These are phyloP conservation scores for Poeciliopsis turrubarensis DNA, from an alignment of 2,113 vertebrate species.

Conservation along the genomic window DNA sequence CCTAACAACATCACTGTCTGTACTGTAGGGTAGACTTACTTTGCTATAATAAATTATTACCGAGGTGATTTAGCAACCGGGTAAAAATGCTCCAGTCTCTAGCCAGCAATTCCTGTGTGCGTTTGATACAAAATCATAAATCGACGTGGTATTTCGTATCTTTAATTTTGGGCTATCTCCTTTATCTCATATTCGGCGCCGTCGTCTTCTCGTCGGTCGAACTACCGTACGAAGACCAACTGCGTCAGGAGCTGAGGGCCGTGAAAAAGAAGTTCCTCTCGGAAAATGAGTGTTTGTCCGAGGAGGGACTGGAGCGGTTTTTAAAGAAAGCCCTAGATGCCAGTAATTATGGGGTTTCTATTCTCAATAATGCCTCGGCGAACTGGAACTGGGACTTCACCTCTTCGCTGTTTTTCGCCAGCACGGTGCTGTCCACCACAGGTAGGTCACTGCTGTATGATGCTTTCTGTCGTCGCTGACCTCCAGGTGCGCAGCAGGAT, in stretches of 20 bases:
- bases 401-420: slow-evolving; percentile 94
- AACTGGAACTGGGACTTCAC: slow-evolving; percentile 99
- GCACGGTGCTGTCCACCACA: slow-evolving; percentile 95
- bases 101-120: slow-evolving; percentile 88
- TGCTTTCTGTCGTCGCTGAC: slow-evolving; percentile 23
- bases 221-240: slow-evolving; percentile 91
- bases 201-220: slow-evolving; percentile 96
- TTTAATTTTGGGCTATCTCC: slow-evolving; percentile 87
- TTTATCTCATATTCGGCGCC: slow-evolving; percentile 94
- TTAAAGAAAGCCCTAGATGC: slow-evolving; percentile 88
- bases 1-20: slow-evolving; percentile 4
- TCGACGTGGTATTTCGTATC: slow-evolving; percentile 90
- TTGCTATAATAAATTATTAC: not conserved
- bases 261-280: slow-evolving; percentile 88
- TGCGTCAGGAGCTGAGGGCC: slow-evolving; percentile 88
- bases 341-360: slow-evolving; percentile 94
- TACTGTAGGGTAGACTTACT: not conserved
- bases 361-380: slow-evolving; percentile 89
- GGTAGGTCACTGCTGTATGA: slow-evolving; percentile 74
- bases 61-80: not conserved
- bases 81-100: slow-evolving; percentile 91
- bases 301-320: slow-evolving; percentile 89
- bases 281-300: slow-evolving; percentile 88
- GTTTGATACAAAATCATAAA: slow-evolving; percentile 89
- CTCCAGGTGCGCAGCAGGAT: not conserved